phyloP scores from a whole-genome alignment of 2,797 vertebrate species.

The Scolopax rusticola region DNA sequence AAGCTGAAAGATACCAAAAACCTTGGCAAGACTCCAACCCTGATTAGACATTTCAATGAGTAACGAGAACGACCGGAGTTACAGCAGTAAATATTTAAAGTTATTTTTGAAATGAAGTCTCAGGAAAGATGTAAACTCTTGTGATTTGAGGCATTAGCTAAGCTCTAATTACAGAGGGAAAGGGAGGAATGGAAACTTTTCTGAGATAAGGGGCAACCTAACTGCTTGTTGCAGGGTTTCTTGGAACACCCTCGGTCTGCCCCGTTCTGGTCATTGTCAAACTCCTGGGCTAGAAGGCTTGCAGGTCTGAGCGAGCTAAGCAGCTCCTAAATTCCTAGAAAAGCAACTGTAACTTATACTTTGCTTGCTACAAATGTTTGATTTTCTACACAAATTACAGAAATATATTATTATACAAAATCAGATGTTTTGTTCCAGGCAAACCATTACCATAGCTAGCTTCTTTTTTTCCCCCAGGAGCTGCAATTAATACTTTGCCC shows the following conservation, averaged over 20 bases:
- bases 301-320: not conserved
- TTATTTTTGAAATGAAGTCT: slow-evolving; percentile 46
- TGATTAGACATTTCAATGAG: not conserved
- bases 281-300: not conserved
- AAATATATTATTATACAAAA: slow-evolving; percentile 20
- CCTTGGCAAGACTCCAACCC: not conserved
- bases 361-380: not conserved
- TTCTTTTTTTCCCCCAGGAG: not conserved
- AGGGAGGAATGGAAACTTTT: slow-evolving; percentile 50
- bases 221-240: slow-evolving; percentile 32
- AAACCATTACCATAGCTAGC: not conserved
- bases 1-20: slow-evolving; percentile 29
- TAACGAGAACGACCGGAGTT: not conserved
- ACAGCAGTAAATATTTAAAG: slow-evolving; percentile 44
- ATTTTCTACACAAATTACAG: slow-evolving; percentile 8
- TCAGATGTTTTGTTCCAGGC: not conserved
- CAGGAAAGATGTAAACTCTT: slow-evolving; percentile 27
- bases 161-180: slow-evolving; percentile 24
- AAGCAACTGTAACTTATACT: slow-evolving; percentile 7
- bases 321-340: slow-evolving; percentile 30
- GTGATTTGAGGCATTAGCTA: slow-evolving; percentile 24
- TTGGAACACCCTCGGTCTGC: not conserved
- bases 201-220: slow-evolving; percentile 42
- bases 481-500: not conserved
- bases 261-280: slow-evolving; percentile 39